A percentile compares a stretch with the other conserved stretches of the same genome.
Conservation (phyloP, 1,140 invertebrate species). For the Brachionus rubens region DNA sequence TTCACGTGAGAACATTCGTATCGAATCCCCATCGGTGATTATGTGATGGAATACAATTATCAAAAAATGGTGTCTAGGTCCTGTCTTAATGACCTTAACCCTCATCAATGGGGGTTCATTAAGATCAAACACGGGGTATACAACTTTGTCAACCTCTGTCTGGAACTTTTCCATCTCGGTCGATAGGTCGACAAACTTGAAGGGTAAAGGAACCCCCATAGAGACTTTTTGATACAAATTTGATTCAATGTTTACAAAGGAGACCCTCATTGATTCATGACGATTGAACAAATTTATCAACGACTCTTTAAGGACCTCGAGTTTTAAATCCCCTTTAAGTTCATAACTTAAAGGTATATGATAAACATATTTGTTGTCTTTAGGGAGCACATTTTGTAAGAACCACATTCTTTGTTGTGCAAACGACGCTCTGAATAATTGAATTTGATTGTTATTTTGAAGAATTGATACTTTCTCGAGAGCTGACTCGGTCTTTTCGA, state of each 20-base stretch:
- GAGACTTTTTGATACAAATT: not conserved
- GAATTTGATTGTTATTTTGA: not conserved
- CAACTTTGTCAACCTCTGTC: not conserved
- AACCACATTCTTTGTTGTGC: not conserved
- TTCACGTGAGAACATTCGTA: not conserved
- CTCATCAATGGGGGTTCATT: not conserved
- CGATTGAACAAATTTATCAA: not conserved
- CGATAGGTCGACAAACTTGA: not conserved
- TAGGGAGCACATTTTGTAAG: not conserved
- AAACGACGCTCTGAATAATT: not conserved
- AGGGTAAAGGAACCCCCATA: not conserved
- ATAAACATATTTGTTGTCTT: not conserved
- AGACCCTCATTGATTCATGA: not conserved
- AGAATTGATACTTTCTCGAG: no score
- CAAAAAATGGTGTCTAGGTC: not conserved
- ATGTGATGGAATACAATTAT: not conserved
- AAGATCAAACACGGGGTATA: not conserved
- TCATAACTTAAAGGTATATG: not conserved
- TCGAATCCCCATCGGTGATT: not conserved
- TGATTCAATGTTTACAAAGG: not conserved
- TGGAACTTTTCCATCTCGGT: not conserved
- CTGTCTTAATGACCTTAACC: not conserved
- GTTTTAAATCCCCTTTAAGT: not conserved
- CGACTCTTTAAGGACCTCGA: not conserved
- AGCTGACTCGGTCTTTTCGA: not conserved